A percentile compares a stretch with the other conserved stretches of the same genome.
phyloP scores from a whole-genome alignment of 1,140 invertebrate genomes.

The Coptotermes formosanus region DNA sequence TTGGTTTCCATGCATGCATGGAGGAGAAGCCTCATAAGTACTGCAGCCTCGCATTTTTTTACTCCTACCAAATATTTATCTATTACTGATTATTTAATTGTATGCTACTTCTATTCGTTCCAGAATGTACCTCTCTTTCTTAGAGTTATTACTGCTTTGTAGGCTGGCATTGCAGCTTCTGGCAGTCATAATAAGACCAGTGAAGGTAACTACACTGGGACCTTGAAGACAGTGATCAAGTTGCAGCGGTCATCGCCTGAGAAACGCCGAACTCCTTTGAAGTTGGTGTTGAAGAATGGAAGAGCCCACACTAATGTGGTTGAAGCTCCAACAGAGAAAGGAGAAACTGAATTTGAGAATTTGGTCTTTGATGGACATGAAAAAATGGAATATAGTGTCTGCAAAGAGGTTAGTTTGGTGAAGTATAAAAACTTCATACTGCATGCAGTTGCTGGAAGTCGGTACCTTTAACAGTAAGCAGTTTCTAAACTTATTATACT shows the following conservation, averaged over 20 bases:
- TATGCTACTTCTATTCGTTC: too few species aligned
- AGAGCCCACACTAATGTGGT: conserved; percentile 49
- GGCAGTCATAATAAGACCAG: not conserved
- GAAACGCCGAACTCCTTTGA: conserved; percentile 58
- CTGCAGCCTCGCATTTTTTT: too few species aligned
- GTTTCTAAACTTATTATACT: too few species aligned
- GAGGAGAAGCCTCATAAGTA: too few species aligned
- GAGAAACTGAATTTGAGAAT: conserved; percentile 41
- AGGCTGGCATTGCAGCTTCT: not conserved
- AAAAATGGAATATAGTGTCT: conserved; percentile 61
- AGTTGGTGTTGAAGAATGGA: conserved; percentile 73
- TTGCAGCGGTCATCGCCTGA: conserved; percentile 54
- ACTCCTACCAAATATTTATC: too few species aligned
- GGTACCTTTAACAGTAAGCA: too few species aligned
- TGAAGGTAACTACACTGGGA: conserved; percentile 60
- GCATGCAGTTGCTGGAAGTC: too few species aligned
- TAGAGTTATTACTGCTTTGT: not conserved
- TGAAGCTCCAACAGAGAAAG: conserved; percentile 51
- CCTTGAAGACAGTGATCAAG: conserved; percentile 76
- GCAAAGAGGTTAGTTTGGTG: conserved; percentile 62
- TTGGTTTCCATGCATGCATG: too few species aligned
- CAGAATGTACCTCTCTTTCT: too few species aligned
- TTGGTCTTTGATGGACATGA: conserved; percentile 40
- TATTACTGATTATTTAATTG: too few species aligned
- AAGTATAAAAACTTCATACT: too few species aligned